These are phyloP conservation scores for Drosophila chauvacae DNA, from an alignment of 1,140 invertebrate species.

Conservation along the genomic window DNA sequence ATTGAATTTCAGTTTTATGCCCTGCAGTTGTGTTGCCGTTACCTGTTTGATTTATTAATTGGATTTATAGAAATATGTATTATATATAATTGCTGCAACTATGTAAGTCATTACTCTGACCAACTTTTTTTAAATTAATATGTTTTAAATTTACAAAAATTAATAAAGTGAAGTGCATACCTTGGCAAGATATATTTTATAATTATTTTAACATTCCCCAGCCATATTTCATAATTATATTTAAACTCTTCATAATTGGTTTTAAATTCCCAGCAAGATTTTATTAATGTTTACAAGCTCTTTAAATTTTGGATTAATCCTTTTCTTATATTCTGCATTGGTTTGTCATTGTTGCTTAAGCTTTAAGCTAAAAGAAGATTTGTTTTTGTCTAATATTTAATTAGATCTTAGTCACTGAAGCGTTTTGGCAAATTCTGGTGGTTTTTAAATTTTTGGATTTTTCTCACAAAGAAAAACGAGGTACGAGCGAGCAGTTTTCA, in stretches of 20 bases:
- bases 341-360: not conserved
- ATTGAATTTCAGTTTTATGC: slow-evolving; percentile 25
- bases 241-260: not conserved
- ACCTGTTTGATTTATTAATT: slow-evolving; percentile 18
- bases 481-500: slow-evolving; percentile 8
- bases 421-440: not conserved
- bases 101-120: not conserved
- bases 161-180: not conserved
- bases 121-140: too few species aligned
- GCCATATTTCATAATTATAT: not conserved
- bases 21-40: slow-evolving; percentile 27
- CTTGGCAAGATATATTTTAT: not conserved
- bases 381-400: slow-evolving; percentile 14
- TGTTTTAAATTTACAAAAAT: not conserved
- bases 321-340: not conserved
- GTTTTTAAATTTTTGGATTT: not conserved
- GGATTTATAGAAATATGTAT: not conserved
- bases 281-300: too few species aligned
- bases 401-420: slow-evolving; percentile 53
- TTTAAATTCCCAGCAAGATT: too few species aligned
- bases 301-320: too few species aligned
- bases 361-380: not conserved
- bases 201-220: not conserved
- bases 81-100: not conserved
- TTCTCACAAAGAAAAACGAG: not conserved